A percentile compares a stretch with the other conserved stretches of the same genome.
phyloP scores from a whole-genome alignment of 2,797 vertebrate species.

The Pempheris klunzingeri region DNA sequence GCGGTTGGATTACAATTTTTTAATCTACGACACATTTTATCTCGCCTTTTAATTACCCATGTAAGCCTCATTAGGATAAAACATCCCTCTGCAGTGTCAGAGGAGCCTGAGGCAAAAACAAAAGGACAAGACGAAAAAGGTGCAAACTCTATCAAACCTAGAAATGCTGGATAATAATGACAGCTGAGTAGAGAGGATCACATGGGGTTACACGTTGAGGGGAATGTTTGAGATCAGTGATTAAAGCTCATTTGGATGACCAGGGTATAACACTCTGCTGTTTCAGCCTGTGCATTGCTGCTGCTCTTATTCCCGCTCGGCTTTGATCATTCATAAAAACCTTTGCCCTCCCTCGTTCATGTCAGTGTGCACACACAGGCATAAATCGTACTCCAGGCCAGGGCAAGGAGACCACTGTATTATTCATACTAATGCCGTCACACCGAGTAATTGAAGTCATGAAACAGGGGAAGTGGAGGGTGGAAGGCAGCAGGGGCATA shows the following conservation, averaged over 20 bases:
- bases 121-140: slow-evolving; percentile 24
- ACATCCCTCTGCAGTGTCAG: slow-evolving; percentile 19
- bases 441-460: slow-evolving; percentile 62
- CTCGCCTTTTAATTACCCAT: slow-evolving; percentile 47
- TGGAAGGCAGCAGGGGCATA: not conserved
- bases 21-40: slow-evolving; percentile 33
- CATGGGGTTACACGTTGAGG: not conserved
- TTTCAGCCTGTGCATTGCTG: slow-evolving; percentile 21
- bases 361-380: slow-evolving; percentile 27
- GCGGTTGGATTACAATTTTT: slow-evolving; percentile 21
- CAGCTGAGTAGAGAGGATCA: slow-evolving; percentile 22
- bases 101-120: slow-evolving; percentile 46
- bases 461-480: slow-evolving; percentile 14
- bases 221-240: slow-evolving; percentile 6
- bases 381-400: slow-evolving; percentile 18
- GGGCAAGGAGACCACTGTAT: slow-evolving; percentile 58
- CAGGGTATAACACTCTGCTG: slow-evolving; percentile 6
- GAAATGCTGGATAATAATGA: slow-evolving; percentile 11
- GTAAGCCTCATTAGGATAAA: slow-evolving; percentile 49
- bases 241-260: slow-evolving; percentile 31
- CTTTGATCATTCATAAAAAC: slow-evolving; percentile 54
- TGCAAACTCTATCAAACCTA: slow-evolving; percentile 26
- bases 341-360: slow-evolving; percentile 51
- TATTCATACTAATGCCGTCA: slow-evolving; percentile 68
- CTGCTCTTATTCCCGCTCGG: slow-evolving; percentile 12